Conservation (phyloP, 1,140 invertebrate genomes). For the Lordiphosa collinella region DNA sequence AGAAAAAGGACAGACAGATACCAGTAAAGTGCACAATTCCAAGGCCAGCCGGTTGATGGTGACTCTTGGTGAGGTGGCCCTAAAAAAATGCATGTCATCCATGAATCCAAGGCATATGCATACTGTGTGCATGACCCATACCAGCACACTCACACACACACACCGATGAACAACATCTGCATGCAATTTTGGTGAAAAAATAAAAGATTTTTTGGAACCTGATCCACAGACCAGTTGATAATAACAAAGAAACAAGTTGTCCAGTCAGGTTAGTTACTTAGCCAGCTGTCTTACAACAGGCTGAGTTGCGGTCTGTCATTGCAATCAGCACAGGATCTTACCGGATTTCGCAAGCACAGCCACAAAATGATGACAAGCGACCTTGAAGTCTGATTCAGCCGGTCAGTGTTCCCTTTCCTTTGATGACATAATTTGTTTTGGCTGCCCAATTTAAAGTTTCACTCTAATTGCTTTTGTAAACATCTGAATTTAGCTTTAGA, state of each 20-base stretch:
- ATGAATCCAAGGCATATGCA: constrained; percentile 34
- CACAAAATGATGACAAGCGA: constrained; percentile 24
- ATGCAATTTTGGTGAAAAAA: constrained; percentile 49
- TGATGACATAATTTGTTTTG: constrained; percentile 57
- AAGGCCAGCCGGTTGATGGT: constrained; percentile 59
- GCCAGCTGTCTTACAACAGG: neutral
- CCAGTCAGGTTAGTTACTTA: constrained; percentile 43
- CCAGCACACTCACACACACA: constrained; percentile 3
- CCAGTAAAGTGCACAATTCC: constrained; percentile 12
- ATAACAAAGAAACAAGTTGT: constrained; percentile 50
- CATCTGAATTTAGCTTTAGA: constrained; percentile 16
- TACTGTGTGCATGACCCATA: neutral
- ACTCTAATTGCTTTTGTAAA: constrained; percentile 68
- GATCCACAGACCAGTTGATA: constrained; percentile 34
- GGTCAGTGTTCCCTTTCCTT: constrained; percentile 38
- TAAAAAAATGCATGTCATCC: constrained; percentile 67
- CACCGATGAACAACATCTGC: constrained; percentile 15
- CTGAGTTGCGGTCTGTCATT: neutral
- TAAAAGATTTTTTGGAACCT: constrained; percentile 54
- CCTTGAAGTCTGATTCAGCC: constrained; percentile 43
- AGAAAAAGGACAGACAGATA: constrained; percentile 37
- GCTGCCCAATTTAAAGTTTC: constrained; percentile 20
- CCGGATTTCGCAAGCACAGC: constrained; percentile 41
- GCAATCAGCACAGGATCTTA: constrained; percentile 34
- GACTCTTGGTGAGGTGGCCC: constrained; percentile 37